phyloP scores from a whole-genome alignment of 1,140 invertebrate species.

The Drosophila fuyamai region DNA sequence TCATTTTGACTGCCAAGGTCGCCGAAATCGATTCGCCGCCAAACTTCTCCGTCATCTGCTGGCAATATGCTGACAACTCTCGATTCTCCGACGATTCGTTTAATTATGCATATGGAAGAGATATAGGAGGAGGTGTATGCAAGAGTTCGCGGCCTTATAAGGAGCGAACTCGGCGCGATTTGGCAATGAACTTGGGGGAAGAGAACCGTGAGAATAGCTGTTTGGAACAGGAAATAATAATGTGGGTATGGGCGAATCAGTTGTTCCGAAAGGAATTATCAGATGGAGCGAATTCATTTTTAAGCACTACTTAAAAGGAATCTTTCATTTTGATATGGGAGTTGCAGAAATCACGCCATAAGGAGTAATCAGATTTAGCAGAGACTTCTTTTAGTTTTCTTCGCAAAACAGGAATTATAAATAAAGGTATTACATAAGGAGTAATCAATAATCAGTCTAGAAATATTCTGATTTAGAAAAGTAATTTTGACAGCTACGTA shows the following conservation, averaged over 20 bases:
- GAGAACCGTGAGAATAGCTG: constrained; percentile 23
- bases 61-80: constrained; percentile 49
- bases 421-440: no score
- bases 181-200: constrained; percentile 46
- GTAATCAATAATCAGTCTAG: no score
- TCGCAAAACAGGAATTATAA: constrained; percentile 2
- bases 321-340: neutral
- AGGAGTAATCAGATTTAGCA: neutral
- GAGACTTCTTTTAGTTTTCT: neutral
- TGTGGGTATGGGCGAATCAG: constrained; percentile 13
- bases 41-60: constrained; percentile 46
- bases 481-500: no score
- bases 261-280: neutral
- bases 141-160: constrained; percentile 22
- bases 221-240: constrained; percentile 26
- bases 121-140: constrained; percentile 22
- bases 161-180: constrained; percentile 7
- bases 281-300: neutral
- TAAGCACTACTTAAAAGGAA: neutral
- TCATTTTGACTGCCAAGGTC: constrained; percentile 82
- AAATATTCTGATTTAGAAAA: no score
- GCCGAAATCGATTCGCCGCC: constrained; percentile 63
- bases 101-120: constrained; percentile 26
- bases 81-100: constrained; percentile 2
- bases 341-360: neutral